phyloP scores from a whole-genome alignment of 2,113 vertebrate species.

The Peromyscus californicus region DNA sequence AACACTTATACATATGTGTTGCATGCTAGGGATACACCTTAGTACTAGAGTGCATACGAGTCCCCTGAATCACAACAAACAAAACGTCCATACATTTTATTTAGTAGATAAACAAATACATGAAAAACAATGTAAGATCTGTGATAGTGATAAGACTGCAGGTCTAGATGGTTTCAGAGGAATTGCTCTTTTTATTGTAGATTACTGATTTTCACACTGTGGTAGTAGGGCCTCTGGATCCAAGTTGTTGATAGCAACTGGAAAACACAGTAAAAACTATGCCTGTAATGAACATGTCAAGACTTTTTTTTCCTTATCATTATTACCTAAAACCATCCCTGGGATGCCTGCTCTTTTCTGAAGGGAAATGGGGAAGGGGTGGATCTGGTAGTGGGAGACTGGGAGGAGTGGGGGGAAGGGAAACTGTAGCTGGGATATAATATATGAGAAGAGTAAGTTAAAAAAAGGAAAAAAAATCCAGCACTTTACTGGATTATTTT shows the following conservation, averaged over 20 bases:
- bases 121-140: neutral
- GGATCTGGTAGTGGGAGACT: neutral
- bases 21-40: neutral
- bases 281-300: neutral
- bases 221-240: neutral
- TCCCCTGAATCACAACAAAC: neutral
- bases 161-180: neutral
- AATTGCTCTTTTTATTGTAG: neutral
- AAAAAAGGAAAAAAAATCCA: neutral
- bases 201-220: slow-evolving; percentile 62
- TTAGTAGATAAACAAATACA: neutral
- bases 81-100: neutral
- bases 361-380: no score
- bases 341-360: neutral
- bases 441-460: neutral
- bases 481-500: no score
- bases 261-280: neutral
- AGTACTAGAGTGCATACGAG: neutral
- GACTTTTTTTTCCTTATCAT: neutral
- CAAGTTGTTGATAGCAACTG: neutral
- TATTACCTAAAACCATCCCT: neutral
- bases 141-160: neutral
- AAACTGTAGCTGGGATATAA: neutral
- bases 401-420: neutral
- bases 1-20: neutral